These are phyloP conservation scores for Rhinoraja longicauda DNA, from an alignment of 2,797 vertebrate genomes.

Conservation along the genomic window DNA sequence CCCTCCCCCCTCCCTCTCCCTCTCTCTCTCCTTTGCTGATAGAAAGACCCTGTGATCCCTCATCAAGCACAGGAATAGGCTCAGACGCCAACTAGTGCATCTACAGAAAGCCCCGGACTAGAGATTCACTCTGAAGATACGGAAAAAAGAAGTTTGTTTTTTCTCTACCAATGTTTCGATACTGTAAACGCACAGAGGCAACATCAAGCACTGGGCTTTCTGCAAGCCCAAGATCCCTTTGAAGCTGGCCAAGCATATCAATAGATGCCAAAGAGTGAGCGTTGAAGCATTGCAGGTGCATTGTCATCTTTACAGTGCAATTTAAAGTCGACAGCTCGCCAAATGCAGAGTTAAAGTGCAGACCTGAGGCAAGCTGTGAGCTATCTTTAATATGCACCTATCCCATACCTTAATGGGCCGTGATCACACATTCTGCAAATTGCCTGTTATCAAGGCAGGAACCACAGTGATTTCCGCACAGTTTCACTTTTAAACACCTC, in stretches of 20 bases:
- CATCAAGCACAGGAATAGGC: not conserved
- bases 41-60: not conserved
- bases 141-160: not conserved
- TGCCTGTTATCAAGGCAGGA: not conserved
- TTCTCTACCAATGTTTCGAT: not conserved
- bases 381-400: conserved; percentile 7
- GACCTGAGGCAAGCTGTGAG: conserved; percentile 1
- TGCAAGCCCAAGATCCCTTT: not conserved
- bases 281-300: not conserved
- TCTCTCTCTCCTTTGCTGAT: not conserved
- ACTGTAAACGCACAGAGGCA: not conserved
- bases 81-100: not conserved
- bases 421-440: conserved; percentile 11
- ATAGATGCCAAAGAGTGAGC: not conserved
- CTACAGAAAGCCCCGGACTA: not conserved
- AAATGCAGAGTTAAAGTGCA: not conserved
- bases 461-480: no score
- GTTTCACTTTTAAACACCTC: no score
- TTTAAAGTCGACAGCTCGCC: conserved; percentile 20
- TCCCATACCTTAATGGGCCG: not conserved
- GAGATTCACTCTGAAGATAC: not conserved
- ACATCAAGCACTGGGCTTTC: not conserved
- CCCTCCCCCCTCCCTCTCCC: not conserved
- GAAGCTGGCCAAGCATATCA: not conserved
- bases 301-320: not conserved